These are phyloP conservation scores for Zelostemma sp. DNA, from an alignment of 1,140 invertebrate genomes.

Conservation along the genomic window DNA sequence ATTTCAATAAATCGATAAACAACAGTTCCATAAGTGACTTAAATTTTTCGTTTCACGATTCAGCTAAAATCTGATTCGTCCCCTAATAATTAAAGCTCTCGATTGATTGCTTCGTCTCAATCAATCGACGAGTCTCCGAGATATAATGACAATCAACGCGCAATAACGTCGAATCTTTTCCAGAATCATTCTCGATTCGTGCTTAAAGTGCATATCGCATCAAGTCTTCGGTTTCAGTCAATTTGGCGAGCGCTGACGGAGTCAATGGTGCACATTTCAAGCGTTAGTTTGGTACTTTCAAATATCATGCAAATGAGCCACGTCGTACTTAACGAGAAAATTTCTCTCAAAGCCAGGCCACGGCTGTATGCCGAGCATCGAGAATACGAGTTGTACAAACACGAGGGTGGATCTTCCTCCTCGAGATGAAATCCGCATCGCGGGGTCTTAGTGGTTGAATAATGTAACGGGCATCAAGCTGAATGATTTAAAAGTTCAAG, in stretches of 20 bases:
- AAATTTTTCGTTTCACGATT: too few species aligned
- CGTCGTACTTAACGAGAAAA: background rate
- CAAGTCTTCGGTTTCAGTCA: conserved; percentile 1
- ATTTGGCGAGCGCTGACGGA: conserved; percentile 7
- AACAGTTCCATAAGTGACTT: too few species aligned
- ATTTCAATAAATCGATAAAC: too few species aligned
- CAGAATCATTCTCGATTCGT: too few species aligned
- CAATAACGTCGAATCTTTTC: too few species aligned
- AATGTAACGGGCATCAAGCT: conserved; percentile 64
- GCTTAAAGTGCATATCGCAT: too few species aligned
- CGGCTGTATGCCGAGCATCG: conserved; percentile 8
- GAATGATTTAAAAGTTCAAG: conserved; percentile 68
- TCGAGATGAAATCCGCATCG: conserved; percentile 52
- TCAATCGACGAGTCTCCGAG: too few species aligned
- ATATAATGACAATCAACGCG: too few species aligned
- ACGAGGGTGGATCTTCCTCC: conserved; percentile 33
- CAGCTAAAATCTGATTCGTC: too few species aligned
- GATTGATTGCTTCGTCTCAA: too few species aligned
- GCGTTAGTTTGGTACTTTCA: too few species aligned
- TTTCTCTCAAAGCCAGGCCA: background rate
- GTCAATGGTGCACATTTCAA: background rate
- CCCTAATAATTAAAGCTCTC: too few species aligned
- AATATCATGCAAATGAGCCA: background rate
- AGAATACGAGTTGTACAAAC: conserved; percentile 32
- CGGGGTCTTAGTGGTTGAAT: conserved; percentile 60